Percentiles rank a stretch among this genome's conserved stretches.
Conservation (phyloP, 2,797 vertebrate species). For the Syncerus caffer region DNA sequence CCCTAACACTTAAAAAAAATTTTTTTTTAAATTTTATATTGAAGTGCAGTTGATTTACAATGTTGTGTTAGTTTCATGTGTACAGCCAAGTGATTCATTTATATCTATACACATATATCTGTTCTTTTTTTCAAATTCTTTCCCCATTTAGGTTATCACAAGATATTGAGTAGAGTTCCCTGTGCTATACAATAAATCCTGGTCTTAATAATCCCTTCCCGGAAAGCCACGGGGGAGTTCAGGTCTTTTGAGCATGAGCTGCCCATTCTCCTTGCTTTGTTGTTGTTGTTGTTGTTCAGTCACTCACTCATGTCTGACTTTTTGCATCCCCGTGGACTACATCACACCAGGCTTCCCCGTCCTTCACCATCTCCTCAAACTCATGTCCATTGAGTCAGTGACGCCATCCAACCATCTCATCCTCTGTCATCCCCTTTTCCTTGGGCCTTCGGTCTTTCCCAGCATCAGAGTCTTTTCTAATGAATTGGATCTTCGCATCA, state of each 20-base stretch:
- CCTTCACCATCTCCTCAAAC: not conserved
- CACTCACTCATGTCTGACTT: not conserved
- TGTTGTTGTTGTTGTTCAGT: not conserved
- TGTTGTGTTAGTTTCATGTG: not conserved
- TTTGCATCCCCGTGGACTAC: fast-evolving
- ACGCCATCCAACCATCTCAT: not conserved
- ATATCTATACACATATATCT: not conserved
- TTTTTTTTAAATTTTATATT: not conserved
- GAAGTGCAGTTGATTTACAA: not conserved
- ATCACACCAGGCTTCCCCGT: not conserved
- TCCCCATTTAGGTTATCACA: not conserved
- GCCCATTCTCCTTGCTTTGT: not conserved
- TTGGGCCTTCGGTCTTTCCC: not conserved
- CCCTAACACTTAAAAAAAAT: not conserved
- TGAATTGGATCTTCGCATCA: not conserved
- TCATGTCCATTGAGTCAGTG: not conserved
- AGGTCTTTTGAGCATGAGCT: not conserved
- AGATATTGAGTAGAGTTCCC: not conserved
- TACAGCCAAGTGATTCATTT: not conserved
- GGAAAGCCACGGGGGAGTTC: not conserved
- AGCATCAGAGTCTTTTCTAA: not conserved
- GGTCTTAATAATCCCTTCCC: not conserved
- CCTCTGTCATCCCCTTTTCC: not conserved
- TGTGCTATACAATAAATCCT: not conserved
- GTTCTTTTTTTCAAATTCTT: not conserved